These are phyloP conservation scores for Conus betulinus DNA, from an alignment of 1,140 invertebrate species.

Conservation along the genomic window DNA sequence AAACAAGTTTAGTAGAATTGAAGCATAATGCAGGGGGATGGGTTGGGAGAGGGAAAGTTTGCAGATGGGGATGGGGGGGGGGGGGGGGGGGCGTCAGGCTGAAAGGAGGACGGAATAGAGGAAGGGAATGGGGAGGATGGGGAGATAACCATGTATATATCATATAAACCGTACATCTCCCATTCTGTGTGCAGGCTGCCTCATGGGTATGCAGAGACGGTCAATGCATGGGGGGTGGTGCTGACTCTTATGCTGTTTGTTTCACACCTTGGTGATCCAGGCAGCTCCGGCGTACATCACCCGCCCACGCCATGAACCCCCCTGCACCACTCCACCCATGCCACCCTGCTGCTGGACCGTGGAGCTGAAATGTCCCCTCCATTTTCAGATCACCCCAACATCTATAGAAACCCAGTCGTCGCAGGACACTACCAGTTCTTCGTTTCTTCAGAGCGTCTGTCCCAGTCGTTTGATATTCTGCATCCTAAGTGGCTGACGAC, in stretches of 20 bases:
- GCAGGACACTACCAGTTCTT: background rate
- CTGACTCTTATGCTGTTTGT: background rate
- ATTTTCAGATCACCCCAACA: background rate
- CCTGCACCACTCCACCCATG: conserved; percentile 14
- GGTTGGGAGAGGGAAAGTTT: too few relatives aligned
- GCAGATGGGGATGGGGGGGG: background rate
- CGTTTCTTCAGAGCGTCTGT: too few relatives aligned
- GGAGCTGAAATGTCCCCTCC: conserved; percentile 12
- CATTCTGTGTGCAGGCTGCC: conserved; percentile 17
- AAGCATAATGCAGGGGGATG: background rate
- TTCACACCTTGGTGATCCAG: background rate
- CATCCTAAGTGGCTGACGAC: background rate
- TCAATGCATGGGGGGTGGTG: background rate
- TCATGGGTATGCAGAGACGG: background rate
- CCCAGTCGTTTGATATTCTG: background rate
- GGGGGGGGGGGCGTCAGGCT: background rate
- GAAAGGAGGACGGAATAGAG: too few relatives aligned
- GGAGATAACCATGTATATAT: background rate
- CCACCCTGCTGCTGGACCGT: conserved; percentile 32
- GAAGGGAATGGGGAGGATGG: background rate
- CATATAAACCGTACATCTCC: conserved; percentile 14
- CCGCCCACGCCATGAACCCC: background rate
- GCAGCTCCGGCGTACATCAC: conserved; percentile 15
- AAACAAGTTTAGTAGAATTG: background rate
- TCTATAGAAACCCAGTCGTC: background rate